These are phyloP conservation scores for Eupleurogrammus muticus DNA, from an alignment of 2,797 vertebrate genomes.

Conservation along the genomic window DNA sequence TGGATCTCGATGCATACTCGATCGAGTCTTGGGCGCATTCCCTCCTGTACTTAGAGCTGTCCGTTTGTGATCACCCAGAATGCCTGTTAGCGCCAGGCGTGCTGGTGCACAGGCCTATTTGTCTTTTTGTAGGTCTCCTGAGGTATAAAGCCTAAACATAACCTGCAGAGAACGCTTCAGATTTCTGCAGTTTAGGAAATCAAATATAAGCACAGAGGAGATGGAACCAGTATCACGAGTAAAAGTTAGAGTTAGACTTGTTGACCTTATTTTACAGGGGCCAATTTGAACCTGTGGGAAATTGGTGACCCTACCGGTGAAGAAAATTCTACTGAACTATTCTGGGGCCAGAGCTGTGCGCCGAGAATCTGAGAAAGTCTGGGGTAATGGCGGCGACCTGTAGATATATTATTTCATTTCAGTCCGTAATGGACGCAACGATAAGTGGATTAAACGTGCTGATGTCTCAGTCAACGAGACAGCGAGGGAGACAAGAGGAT, in stretches of 20 bases:
- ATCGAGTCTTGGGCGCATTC: too few relatives aligned
- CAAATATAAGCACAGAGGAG: slow-evolving; percentile 24
- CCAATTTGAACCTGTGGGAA: not conserved
- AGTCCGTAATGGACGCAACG: slow-evolving; percentile 34
- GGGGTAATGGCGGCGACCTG: too few relatives aligned
- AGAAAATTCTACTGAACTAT: not conserved
- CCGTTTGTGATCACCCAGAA: too few relatives aligned
- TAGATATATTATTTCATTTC: too few relatives aligned
- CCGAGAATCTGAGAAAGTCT: not conserved
- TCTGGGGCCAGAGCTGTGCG: not conserved
- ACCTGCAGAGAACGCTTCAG: slow-evolving; percentile 21
- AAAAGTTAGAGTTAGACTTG: slow-evolving; percentile 21
- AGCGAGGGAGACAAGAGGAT: slow-evolving; percentile 20
- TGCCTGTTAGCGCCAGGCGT: too few relatives aligned
- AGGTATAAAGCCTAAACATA: slow-evolving; percentile 41
- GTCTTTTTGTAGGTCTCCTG: slow-evolving; percentile 50
- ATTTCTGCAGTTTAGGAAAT: slow-evolving; percentile 47
- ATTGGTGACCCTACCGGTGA: not conserved
- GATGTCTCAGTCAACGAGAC: slow-evolving; percentile 49
- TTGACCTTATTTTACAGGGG: not conserved
- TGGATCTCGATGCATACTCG: too few relatives aligned
- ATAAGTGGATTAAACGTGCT: slow-evolving; percentile 30
- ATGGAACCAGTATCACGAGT: not conserved
- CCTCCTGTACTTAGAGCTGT: too few relatives aligned
- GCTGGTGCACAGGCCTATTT: slow-evolving; percentile 36